These are phyloP conservation scores for Linurgus olivaceus DNA, from an alignment of 2,797 vertebrate genomes.

Conservation along the genomic window DNA sequence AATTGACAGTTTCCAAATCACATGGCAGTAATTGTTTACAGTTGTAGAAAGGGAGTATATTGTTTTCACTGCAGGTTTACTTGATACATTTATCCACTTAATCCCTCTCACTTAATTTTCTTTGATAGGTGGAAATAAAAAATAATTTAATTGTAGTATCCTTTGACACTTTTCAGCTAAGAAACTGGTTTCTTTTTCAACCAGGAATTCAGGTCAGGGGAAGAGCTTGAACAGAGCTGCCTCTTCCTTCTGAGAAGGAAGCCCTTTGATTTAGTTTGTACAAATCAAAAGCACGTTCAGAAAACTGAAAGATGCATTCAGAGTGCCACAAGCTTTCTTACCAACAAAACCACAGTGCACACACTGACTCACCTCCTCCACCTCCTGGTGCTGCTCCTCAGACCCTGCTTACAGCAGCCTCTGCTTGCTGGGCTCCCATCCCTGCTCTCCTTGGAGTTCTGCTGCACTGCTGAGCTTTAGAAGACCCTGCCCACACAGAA, in stretches of 20 bases:
- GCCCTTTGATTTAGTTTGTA: neutral
- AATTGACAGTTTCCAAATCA: slow-evolving; percentile 58
- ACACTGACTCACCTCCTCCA: neutral
- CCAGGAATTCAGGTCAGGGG: neutral
- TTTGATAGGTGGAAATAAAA: slow-evolving; percentile 28
- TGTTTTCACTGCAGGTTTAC: slow-evolving; percentile 38
- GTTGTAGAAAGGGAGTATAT: slow-evolving; percentile 28
- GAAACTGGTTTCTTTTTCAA: neutral
- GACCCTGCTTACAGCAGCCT: neutral
- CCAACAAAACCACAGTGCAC: neutral
- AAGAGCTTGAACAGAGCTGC: neutral
- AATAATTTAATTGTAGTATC: slow-evolving; percentile 32
- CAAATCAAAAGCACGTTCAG: neutral
- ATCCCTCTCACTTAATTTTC: slow-evolving; percentile 37
- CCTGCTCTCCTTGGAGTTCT: neutral
- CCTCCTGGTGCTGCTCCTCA: neutral
- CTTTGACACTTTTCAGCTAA: slow-evolving; percentile 37
- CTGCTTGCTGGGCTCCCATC: neutral
- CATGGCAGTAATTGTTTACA: slow-evolving; percentile 36
- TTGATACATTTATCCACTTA: slow-evolving; percentile 36
- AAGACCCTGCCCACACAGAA: neutral
- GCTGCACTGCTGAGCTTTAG: neutral
- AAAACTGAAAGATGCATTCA: neutral
- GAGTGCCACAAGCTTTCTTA: neutral
- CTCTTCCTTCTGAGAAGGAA: neutral